Conservation (phyloP, 2,888 invertebrate genomes). For the Parnassius glacialis region DNA sequence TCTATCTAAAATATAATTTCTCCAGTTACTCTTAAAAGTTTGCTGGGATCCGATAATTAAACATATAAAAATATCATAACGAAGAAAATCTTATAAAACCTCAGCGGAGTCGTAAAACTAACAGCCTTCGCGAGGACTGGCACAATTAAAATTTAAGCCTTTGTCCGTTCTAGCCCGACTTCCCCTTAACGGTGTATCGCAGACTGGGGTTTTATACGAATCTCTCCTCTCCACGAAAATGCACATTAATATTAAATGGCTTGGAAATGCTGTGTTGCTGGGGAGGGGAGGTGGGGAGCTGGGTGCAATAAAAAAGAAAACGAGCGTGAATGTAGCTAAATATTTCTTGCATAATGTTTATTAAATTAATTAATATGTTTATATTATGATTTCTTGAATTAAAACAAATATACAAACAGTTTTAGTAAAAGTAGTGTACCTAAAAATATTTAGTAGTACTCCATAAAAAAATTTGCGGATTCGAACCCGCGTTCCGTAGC, state of each 20-base stretch:
- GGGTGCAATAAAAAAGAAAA: constrained; percentile 63
- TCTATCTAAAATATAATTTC: no score
- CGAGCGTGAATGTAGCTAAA: constrained; percentile 23
- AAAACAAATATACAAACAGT: no score
- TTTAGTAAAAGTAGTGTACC: no score
- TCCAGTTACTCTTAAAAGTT: no score
- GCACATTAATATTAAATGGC: constrained; percentile 83
- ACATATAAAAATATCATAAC: background rate
- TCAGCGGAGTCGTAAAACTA: constrained; percentile 43
- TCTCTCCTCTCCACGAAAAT: constrained; percentile 79
- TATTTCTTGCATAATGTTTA: background rate
- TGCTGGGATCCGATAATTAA: background rate
- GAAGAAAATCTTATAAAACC: constrained; percentile 10
- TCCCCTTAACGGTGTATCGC: constrained; percentile 68
- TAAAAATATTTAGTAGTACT: no score
- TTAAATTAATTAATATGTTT: no score
- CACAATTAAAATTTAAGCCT: constrained; percentile 72
- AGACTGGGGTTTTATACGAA: constrained; percentile 77
- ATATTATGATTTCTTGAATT: no score
- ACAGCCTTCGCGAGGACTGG: constrained; percentile 35
- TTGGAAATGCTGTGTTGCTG: constrained; percentile 79
- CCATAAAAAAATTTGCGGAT: no score
- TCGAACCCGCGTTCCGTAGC: no score
- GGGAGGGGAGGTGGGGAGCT: constrained; percentile 43
- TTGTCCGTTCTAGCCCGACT: constrained; percentile 62